Percentiles rank a stretch among this genome's conserved stretches.
Evolutionary conservation across 2,797 vertebrate genomes (phyloP).

Genomic region (Alauda arvensis): DNA sequence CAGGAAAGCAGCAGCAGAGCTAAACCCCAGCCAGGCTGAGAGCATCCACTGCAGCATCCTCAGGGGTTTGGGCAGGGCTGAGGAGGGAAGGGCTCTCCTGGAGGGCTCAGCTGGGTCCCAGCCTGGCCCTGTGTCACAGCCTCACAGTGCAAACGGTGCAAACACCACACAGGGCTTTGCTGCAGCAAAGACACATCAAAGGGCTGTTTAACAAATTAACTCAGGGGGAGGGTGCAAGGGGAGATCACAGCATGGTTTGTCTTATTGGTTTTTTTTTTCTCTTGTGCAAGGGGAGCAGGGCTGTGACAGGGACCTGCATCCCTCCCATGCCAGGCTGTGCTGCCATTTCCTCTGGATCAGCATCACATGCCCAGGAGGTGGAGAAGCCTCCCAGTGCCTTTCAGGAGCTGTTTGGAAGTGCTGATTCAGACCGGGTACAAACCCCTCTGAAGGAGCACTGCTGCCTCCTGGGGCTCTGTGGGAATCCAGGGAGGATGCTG

Average conservation of each 20-base stretch:
- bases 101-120: neutral
- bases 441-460: fast-evolving
- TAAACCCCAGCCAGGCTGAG: neutral
- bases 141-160: fast-evolving
- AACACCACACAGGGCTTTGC: neutral
- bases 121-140: fast-evolving
- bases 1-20: neutral
- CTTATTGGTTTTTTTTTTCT: fast-evolving
- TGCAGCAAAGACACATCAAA: neutral
- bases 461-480: neutral
- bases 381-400: neutral
- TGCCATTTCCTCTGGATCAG: neutral
- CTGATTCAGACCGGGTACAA: neutral
- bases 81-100: neutral
- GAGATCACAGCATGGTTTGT: neutral
- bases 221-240: neutral
- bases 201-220: neutral
- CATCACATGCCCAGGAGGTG: neutral
- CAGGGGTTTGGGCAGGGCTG: neutral
- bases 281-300: neutral
- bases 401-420: neutral
- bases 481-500: neutral
- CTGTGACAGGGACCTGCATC: neutral
- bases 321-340: fast-evolving
- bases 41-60: neutral